Conservation (phyloP, 2,888 invertebrate species). For the Diplolepis rosae region DNA sequence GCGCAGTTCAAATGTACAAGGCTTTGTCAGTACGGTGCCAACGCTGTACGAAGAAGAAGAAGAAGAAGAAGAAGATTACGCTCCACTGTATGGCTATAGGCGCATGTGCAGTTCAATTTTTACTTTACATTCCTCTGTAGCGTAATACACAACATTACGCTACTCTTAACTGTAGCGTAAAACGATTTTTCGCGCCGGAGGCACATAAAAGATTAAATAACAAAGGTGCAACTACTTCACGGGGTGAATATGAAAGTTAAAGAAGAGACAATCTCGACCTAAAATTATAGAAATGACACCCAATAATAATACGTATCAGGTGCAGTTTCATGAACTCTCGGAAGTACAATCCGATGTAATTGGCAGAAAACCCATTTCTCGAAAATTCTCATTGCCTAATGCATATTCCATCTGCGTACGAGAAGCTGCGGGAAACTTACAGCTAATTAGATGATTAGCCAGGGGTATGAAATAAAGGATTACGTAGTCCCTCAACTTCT, state of each 20-base stretch:
- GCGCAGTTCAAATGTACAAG: no score
- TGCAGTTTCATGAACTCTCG: background rate
- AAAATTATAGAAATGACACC: background rate
- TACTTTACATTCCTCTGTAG: no score
- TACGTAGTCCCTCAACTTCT: background rate
- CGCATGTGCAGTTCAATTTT: no score
- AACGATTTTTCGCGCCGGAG: no score
- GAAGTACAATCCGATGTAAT: background rate
- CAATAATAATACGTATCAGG: background rate
- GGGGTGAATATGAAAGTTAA: background rate
- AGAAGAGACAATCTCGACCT: background rate
- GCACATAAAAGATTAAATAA: no score
- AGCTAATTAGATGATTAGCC: conserved; percentile 14
- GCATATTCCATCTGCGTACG: background rate
- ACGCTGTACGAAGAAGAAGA: no score
- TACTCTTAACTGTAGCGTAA: no score
- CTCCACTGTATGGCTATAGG: no score
- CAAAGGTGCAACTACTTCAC: background rate
- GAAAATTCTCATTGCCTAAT: background rate
- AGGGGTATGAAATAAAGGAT: background rate
- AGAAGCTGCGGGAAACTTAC: background rate
- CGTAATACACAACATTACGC: no score
- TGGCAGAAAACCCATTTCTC: background rate
- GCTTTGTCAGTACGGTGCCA: no score
- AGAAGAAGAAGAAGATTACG: no score